A percentile compares a stretch with the other conserved stretches of the same genome.
phyloP scores from a whole-genome alignment of 2,797 vertebrate species.

The Ctenopoma multispine region DNA sequence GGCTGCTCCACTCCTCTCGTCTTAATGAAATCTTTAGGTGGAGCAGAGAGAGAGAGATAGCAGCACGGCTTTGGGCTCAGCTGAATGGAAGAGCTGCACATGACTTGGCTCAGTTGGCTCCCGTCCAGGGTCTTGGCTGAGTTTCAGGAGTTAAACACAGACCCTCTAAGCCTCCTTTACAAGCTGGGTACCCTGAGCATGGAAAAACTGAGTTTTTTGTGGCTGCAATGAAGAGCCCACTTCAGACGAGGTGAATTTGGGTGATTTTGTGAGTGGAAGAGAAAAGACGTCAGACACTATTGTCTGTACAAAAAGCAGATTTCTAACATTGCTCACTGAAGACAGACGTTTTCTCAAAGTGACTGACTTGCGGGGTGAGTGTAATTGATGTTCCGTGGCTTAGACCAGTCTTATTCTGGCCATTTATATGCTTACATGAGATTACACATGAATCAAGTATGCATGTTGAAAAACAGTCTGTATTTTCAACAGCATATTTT shows the following conservation, averaged over 20 bases:
- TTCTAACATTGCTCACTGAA: background rate
- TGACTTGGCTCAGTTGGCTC: constrained; percentile 80
- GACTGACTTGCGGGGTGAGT: constrained; percentile 26
- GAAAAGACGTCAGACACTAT: constrained; percentile 51
- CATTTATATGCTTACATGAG: constrained; percentile 54
- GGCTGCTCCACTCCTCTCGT: constrained; percentile 72
- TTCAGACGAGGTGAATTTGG: constrained; percentile 70
- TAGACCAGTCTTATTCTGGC: constrained; percentile 26
- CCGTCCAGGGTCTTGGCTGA: constrained; percentile 79
- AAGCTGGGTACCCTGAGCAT: constrained; percentile 80
- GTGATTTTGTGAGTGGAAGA: constrained; percentile 46
- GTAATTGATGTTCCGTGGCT: constrained; percentile 39
- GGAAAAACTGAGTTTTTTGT: constrained; percentile 80
- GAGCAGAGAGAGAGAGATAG: constrained; percentile 65
- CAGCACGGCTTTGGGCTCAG: constrained; percentile 74
- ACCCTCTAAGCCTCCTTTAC: constrained; percentile 82
- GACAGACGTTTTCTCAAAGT: constrained; percentile 6
- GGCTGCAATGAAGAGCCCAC: constrained; percentile 65
- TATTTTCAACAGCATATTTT: constrained; percentile 37
- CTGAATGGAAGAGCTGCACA: constrained; percentile 81
- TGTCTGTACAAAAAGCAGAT: constrained; percentile 46
- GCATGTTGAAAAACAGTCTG: constrained; percentile 33
- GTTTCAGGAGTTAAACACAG: constrained; percentile 87
- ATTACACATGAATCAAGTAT: constrained; percentile 61
- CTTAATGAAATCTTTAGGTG: constrained; percentile 84